phyloP scores from a whole-genome alignment of 2,797 vertebrate species.

The Enteromius mattozi region DNA sequence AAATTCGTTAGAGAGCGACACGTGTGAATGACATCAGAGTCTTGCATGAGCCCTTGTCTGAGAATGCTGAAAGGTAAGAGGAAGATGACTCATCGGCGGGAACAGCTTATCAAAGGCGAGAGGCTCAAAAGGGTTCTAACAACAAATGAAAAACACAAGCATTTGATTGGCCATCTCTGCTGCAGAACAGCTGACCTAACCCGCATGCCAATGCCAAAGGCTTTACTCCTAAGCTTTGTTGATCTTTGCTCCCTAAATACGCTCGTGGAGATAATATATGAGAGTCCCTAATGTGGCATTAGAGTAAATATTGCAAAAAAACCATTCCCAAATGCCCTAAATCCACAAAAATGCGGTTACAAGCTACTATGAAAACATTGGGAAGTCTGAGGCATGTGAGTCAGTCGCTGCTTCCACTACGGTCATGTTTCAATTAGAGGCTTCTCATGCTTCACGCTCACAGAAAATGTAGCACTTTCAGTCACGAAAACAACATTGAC shows the following conservation, averaged over 20 bases:
- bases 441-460: constrained; percentile 69
- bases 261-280: constrained; percentile 21
- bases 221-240: constrained; percentile 39
- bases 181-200: constrained; percentile 40
- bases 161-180: constrained; percentile 16
- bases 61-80: constrained; percentile 44
- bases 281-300: constrained; percentile 37
- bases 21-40: constrained; percentile 51
- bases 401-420: neutral
- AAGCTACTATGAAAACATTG: constrained; percentile 42
- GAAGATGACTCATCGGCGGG: constrained; percentile 50
- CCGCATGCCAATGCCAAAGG: constrained; percentile 21
- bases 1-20: constrained; percentile 27
- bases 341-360: constrained; percentile 44
- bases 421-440: constrained; percentile 35
- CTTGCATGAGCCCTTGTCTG: constrained; percentile 17
- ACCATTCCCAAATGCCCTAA: constrained; percentile 33
- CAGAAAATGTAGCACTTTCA: constrained; percentile 67
- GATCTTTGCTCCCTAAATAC: constrained; percentile 37
- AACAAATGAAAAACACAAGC: constrained; percentile 57
- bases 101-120: constrained; percentile 48
- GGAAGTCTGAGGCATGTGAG: constrained; percentile 32
- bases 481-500: constrained; percentile 66
- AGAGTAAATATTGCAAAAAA: constrained; percentile 32
- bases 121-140: constrained; percentile 33